Conservation (phyloP, 2,797 vertebrate species). For the Poecilia velifera region DNA sequence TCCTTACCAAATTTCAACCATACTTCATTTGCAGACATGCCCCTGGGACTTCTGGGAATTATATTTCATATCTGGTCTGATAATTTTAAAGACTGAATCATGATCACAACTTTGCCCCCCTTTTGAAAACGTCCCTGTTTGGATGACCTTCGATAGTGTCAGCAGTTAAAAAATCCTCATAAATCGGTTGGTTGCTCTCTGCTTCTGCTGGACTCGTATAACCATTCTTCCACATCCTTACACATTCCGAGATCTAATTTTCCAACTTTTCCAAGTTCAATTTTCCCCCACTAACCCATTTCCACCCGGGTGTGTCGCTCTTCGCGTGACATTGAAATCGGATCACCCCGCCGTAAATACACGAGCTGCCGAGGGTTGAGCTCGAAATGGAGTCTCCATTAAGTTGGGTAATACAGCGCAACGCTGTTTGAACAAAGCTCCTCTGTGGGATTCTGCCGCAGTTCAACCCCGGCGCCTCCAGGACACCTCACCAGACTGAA, state of each 20-base stretch:
- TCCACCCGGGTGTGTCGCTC: background rate
- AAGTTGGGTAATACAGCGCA: constrained; percentile 48
- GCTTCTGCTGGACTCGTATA: background rate
- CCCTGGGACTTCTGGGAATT: background rate
- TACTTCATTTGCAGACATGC: background rate
- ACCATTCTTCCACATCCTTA: background rate
- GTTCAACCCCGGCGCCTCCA: constrained; percentile 32
- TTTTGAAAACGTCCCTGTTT: background rate
- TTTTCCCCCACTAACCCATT: constrained; percentile 11
- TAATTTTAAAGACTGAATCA: background rate
- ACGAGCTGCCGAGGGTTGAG: constrained; percentile 5
- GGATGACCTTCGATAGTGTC: constrained; percentile 13
- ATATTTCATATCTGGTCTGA: background rate
- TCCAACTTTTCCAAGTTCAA: constrained; percentile 6
- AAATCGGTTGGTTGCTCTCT: background rate
- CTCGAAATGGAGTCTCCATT: constrained; percentile 38
- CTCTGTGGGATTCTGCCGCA: constrained; percentile 39
- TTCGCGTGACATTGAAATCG: constrained; percentile 41
- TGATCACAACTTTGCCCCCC: background rate
- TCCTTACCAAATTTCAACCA: background rate
- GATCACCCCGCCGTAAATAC: constrained; percentile 49
- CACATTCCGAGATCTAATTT: constrained; percentile 24
- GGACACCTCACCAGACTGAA: constrained; percentile 37
- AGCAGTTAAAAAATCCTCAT: constrained; percentile 6
- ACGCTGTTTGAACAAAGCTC: constrained; percentile 59